Evolutionary conservation across 2,888 invertebrate genomes (phyloP).

Genomic region (Callimorpha dominula): DNA sequence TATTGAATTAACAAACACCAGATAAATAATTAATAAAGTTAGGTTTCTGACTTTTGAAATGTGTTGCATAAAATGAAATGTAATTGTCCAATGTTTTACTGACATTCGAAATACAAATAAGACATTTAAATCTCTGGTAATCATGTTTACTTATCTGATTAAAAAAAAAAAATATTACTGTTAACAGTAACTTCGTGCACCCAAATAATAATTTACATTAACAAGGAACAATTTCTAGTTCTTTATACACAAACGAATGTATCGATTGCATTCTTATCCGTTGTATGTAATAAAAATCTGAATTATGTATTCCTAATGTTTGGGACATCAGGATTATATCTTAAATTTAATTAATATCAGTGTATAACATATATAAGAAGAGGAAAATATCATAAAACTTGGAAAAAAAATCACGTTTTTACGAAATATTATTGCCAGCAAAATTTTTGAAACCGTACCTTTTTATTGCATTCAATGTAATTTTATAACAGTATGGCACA

Average conservation of each 20-base stretch:
- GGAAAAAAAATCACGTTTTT: no score
- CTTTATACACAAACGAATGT: no score
- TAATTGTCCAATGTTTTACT: no score
- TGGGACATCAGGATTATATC: not conserved
- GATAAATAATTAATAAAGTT: not conserved
- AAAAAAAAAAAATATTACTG: not conserved
- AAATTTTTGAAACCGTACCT: not conserved
- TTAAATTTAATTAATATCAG: not conserved
- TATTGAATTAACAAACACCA: not conserved
- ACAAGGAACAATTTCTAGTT: not conserved
- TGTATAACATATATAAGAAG: not conserved
- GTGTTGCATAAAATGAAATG: not conserved
- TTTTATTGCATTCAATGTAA: not conserved
- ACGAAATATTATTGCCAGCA: no score
- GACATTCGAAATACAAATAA: not conserved
- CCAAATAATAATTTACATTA: not conserved
- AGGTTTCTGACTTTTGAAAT: not conserved
- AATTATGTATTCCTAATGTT: not conserved
- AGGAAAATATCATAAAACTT: not conserved
- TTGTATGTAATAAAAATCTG: not conserved
- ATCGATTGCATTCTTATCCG: not conserved
- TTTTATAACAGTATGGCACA: constrained; percentile 3
- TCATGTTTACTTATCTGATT: not conserved
- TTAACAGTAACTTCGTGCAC: no score
- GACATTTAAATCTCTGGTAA: not conserved